phyloP scores from a whole-genome alignment of 2,113 vertebrate genomes.

The Eira barbara region DNA sequence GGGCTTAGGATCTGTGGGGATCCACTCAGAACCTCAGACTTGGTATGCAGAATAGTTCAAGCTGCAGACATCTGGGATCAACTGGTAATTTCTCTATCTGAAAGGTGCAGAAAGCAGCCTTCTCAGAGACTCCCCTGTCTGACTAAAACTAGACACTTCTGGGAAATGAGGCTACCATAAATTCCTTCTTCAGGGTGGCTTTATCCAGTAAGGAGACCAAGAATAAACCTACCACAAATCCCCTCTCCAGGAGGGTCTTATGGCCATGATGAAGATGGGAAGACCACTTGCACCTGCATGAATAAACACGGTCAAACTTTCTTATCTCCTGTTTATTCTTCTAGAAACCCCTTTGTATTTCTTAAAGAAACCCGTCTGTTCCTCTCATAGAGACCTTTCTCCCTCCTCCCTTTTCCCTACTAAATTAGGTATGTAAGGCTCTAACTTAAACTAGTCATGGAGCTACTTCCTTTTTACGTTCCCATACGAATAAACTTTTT shows the following conservation, averaged over 20 bases:
- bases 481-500: not conserved
- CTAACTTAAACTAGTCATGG: not conserved
- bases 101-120: not conserved
- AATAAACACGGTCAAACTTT: not conserved
- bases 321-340: not conserved
- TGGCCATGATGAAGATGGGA: not conserved
- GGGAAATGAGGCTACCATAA: not conserved
- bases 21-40: not conserved
- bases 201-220: not conserved
- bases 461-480: not conserved
- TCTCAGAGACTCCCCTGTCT: not conserved
- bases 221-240: not conserved
- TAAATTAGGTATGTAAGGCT: not conserved
- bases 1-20: not conserved
- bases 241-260: not conserved
- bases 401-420: not conserved
- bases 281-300: not conserved
- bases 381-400: not conserved
- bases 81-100: not conserved
- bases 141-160: not conserved
- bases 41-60: not conserved
- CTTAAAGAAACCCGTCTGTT: not conserved
- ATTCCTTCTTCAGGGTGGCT: not conserved
- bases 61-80: not conserved
- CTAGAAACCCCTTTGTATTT: not conserved